Evolutionary conservation across 2,888 invertebrate genomes (phyloP).

Genomic region (Callyntrura sp.): DNA sequence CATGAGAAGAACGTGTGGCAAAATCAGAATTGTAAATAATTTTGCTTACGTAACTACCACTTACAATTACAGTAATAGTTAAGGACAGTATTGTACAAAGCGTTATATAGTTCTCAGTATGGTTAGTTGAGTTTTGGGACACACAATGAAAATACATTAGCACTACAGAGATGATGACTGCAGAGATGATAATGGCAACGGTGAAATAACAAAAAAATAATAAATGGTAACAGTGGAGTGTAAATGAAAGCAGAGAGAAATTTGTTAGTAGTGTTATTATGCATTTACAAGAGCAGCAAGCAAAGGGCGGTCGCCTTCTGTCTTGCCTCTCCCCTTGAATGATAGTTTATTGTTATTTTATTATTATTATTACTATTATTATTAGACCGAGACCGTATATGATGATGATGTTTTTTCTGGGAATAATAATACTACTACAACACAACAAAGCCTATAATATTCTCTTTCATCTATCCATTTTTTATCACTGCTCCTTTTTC

Average conservation of each 20-base stretch:
- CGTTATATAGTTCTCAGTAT: background rate
- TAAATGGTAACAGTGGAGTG: background rate
- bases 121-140: background rate
- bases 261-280: background rate
- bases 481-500: background rate
- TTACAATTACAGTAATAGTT: background rate
- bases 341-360: background rate
- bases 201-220: background rate
- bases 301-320: slow-evolving; percentile 32
- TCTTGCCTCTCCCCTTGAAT: background rate
- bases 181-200: background rate
- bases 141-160: slow-evolving; percentile 21
- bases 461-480: no score
- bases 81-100: background rate
- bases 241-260: slow-evolving; percentile 4
- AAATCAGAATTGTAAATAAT: slow-evolving; percentile 9
- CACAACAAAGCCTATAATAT: no score
- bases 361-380: background rate
- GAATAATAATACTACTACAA: background rate
- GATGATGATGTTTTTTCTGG: background rate
- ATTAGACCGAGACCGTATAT: no score
- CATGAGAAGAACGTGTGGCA: background rate
- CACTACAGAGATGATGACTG: background rate
- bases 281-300: slow-evolving; percentile 6
- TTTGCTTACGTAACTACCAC: background rate